Conservation (phyloP, 2,888 invertebrate genomes). For the Xestia rhomboidea region DNA sequence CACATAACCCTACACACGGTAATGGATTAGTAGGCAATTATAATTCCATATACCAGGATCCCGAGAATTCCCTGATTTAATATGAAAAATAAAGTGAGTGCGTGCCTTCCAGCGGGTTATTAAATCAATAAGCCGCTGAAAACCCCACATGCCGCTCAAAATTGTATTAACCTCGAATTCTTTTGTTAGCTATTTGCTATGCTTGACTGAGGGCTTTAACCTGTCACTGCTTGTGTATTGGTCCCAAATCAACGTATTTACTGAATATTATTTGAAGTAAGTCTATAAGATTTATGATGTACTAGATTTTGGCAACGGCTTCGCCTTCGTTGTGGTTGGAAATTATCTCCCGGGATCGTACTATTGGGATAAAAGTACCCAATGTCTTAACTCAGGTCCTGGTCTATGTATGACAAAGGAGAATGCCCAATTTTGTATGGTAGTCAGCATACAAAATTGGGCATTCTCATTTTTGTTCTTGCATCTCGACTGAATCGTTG, state of each 20-base stretch:
- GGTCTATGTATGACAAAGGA: neutral
- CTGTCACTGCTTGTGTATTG: slow-evolving; percentile 11
- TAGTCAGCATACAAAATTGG: too few relatives aligned
- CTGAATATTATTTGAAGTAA: neutral
- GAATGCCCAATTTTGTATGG: neutral
- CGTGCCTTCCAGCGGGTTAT: slow-evolving; percentile 11
- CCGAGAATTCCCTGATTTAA: slow-evolving; percentile 1
- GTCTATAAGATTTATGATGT: neutral
- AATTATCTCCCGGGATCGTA: neutral
- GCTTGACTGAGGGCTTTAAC: slow-evolving; percentile 15
- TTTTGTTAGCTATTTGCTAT: slow-evolving; percentile 21
- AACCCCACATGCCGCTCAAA: slow-evolving; percentile 11
- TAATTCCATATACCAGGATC: slow-evolving; percentile 2
- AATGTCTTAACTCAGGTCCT: neutral
- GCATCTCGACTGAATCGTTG: neutral
- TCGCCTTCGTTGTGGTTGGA: neutral
- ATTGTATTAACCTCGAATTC: slow-evolving; percentile 30
- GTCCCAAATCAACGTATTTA: neutral
- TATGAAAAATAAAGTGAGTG: slow-evolving; percentile 12
- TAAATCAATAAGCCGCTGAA: slow-evolving; percentile 41
- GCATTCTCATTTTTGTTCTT: too few relatives aligned
- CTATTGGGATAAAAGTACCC: neutral
- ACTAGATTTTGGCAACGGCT: neutral
- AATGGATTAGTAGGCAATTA: slow-evolving; percentile 4
- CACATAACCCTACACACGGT: neutral